Evolutionary conservation across 2,113 vertebrate genomes (phyloP).

Genomic region (Cyprinodon brontotheroides): DNA sequence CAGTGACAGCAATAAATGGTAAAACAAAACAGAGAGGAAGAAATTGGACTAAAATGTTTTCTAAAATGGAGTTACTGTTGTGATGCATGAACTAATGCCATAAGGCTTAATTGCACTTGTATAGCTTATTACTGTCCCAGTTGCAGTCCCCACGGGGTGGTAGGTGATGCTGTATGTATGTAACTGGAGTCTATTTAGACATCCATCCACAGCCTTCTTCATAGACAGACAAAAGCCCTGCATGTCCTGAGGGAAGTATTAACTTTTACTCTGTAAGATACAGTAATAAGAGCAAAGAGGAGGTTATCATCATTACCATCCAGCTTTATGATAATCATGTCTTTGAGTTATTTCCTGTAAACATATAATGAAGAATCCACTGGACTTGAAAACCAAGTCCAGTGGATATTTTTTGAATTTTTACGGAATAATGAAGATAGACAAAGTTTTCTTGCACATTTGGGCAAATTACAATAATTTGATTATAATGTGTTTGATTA

Average conservation of each 20-base stretch:
- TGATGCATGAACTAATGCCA: background rate
- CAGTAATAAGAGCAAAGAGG: conserved; percentile 28
- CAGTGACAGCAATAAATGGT: background rate
- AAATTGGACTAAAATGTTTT: background rate
- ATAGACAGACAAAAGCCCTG: conserved; percentile 44
- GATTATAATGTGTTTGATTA: background rate
- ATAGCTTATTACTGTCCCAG: background rate
- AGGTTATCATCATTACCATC: conserved; percentile 26
- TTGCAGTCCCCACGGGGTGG: conserved; percentile 7
- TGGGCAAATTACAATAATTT: background rate
- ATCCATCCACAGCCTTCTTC: conserved; percentile 5
- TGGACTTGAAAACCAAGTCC: too few relatives aligned
- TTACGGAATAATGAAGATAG: background rate
- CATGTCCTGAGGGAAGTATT: conserved; percentile 27
- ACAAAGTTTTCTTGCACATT: background rate
- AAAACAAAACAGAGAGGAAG: background rate
- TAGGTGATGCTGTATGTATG: conserved; percentile 27
- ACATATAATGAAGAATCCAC: background rate
- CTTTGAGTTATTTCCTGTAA: background rate
- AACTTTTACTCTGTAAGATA: conserved; percentile 54
- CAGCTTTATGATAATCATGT: conserved; percentile 7
- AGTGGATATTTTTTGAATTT: too few relatives aligned
- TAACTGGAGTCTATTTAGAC: conserved; percentile 26
- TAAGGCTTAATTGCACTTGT: too few relatives aligned
- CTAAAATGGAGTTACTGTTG: background rate